Base-by-base conservation (phyloP, 2,113 vertebrate species). In the Gila orcuttii region DNA sequence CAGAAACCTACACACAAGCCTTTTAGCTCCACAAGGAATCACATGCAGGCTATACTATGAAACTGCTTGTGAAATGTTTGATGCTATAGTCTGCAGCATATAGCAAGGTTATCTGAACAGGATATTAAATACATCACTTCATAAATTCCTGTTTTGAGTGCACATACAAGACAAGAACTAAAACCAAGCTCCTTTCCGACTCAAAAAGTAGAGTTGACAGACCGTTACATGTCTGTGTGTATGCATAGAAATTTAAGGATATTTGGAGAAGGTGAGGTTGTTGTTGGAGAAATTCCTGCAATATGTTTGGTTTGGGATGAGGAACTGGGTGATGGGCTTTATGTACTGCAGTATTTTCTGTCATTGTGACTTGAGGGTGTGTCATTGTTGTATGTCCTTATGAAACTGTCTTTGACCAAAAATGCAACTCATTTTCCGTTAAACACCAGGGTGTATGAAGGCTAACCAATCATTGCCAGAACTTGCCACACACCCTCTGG, bases 241-340 rank as follows among this genome's bases (percentile, higher is more conserved):
- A 4, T 71, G 11, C 71, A 73, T 71, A 19, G 1, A 1, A 42
- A n/a, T 45, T 13, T 1, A 74, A 74, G 2, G 71, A 76, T 76
- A 76, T 52, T 76, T 76, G 25, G 15, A 76, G 25, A 55, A 52
- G 74, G 42, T 10, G 6, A 17, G 15, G 45, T 52, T 55, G 11
- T 28, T 62, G 5, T 45, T 74, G 31, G 33, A 68, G 6, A 8
- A 36, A 19, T 33, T 19, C 11, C 23, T 75, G 6, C 17, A 17
- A 47, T 28, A 28, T 77, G 47, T 77, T 76, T 76, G 74, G 74
- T 77, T 77, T 77, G 7, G 15, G 47, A 77, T 52, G 47, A 28
- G 15, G 39, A 23, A 10, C 69, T n/a, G 11, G 45, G 36, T 39
- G 39, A 23, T 45, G 3, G 36, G 69, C 69, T 74, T 4, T 74